These are phyloP conservation scores for Todiramphus saurophagus DNA, from an alignment of 2,113 vertebrate species.

Conservation along the genomic window DNA sequence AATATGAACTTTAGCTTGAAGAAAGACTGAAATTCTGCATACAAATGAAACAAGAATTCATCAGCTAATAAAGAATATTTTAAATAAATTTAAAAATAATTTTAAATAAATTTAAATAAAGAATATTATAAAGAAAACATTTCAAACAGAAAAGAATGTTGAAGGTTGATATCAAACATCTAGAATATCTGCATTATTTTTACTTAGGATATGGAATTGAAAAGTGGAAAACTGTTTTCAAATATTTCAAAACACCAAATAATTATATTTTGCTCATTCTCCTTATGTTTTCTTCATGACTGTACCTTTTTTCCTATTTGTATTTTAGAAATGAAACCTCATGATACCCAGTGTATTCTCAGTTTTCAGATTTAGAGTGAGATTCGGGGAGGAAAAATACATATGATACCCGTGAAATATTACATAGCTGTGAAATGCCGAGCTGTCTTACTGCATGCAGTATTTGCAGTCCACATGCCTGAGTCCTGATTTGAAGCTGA, in stretches of 20 bases:
- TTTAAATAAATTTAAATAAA: too few relatives aligned
- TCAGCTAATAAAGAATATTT: background rate
- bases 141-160: background rate
- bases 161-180: background rate
- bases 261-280: slow-evolving; percentile 1
- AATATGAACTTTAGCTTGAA: background rate
- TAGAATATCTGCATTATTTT: slow-evolving; percentile 36
- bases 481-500: background rate
- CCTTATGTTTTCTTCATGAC: slow-evolving; percentile 5
- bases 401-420: background rate
- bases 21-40: background rate
- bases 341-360: background rate
- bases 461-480: background rate
- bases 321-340: background rate
- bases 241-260: slow-evolving; percentile 23
- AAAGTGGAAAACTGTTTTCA: slow-evolving; percentile 25
- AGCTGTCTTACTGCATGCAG: background rate
- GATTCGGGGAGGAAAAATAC: background rate
- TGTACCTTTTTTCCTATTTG: background rate
- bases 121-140: background rate
- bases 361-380: background rate
- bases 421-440: background rate
- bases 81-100: background rate
- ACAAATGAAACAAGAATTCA: background rate
- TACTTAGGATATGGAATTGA: background rate